These are phyloP conservation scores for Siniperca knerii DNA, from an alignment of 2,113 vertebrate species.

Conservation along the genomic window DNA sequence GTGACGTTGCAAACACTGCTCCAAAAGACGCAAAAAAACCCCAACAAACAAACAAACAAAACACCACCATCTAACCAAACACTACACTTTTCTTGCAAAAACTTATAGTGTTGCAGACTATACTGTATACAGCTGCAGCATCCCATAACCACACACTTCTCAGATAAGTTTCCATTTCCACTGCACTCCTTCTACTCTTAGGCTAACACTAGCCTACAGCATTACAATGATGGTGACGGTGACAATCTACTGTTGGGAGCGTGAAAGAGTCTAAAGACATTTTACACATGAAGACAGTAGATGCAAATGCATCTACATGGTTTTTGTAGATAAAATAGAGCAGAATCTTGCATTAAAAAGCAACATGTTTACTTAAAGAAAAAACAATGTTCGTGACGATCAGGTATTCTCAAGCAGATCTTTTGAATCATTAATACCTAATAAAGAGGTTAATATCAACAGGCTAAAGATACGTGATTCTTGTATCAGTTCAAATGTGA, in stretches of 20 bases:
- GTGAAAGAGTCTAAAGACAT: not conserved
- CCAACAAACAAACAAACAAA: not conserved
- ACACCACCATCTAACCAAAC: not conserved
- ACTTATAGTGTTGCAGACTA: too few species aligned
- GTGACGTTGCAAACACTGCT: not conserved
- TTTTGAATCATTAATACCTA: not conserved
- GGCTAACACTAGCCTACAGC: not conserved
- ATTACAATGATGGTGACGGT: not conserved
- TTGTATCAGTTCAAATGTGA: slow-evolving; percentile 36
- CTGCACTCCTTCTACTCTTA: not conserved
- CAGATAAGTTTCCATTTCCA: not conserved
- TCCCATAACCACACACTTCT: not conserved
- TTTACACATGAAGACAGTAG: not conserved
- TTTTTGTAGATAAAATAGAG: not conserved
- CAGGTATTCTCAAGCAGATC: not conserved
- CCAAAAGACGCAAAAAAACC: not conserved
- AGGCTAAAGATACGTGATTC: not conserved
- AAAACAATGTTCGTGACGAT: not conserved
- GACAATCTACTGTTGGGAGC: not conserved
- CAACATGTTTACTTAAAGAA: not conserved
- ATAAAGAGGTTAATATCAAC: not conserved
- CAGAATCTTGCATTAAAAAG: not conserved
- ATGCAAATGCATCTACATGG: not conserved
- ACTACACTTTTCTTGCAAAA: not conserved
- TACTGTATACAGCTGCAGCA: not conserved